Evolutionary conservation across 2,797 vertebrate genomes (phyloP), one percentile per base, ranked within the genome.

Genomic region (Acipenser ruthenus): DNA sequence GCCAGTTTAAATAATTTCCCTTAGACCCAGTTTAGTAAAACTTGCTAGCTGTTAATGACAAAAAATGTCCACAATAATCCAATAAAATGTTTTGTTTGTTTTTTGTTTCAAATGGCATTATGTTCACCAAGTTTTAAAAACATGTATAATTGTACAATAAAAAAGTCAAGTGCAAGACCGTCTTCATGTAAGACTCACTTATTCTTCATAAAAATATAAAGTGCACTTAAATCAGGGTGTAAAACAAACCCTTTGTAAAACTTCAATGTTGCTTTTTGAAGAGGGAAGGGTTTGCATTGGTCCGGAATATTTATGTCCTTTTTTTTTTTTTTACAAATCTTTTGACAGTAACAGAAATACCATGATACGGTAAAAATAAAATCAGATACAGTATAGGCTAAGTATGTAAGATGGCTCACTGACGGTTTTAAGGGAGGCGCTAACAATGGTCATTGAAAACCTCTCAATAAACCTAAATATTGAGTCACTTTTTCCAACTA

Each of bases 11-110:
- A 73, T 67, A 58, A 56, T 67, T 65, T 74, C 62, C 79, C 79
- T 85, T 67, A 82, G 83, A 86, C 85, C 84, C 82, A 65, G 66
- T 78, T 78, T 83, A 84, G 77, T 67, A 68, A 1, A 64, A 50
- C 74, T 66, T 77, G 48, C 51, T 64, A 64, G 50, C 47, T 53
- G 49, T 11, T 11, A 51, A 47, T 23, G 55, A 68, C 69, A 67
- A 58, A 58, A n/a, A 4, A 58, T 58, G 1, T 58, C 10, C 7
- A 58, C 6, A 58, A 58, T 58, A 58, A 58, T 58, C 11, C 15
- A 11, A 11, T 58, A 62, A 62, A 37, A 48, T 37, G 4, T 37
- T 37, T 37, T 37, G 37, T 37, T 37, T 37, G 37, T 37, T 37
- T 37, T 37, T 37, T 37, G 37, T 37, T 37, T 37, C 37, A 37